Evolutionary conservation across 1,140 invertebrate species (phyloP), one percentile per base, ranked within the genome.

Genomic region (Leptinotarsa undecemlineata): DNA sequence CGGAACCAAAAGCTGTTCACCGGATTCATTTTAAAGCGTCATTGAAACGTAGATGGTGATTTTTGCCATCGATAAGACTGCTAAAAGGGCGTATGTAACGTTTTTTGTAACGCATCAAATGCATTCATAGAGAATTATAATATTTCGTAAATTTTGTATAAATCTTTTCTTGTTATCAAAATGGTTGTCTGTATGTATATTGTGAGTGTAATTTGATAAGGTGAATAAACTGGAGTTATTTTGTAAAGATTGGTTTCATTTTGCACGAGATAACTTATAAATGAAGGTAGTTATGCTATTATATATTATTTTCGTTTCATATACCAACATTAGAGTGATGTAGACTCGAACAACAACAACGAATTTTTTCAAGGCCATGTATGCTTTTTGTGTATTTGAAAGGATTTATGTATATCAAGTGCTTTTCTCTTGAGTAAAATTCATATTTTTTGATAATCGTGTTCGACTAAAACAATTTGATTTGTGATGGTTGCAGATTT

Each of bases 81-180:
- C 13, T 13, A 26, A 20, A 69, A 69, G 68, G 68, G 70, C 70
- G 70, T 63, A n/a, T 42, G n/a, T 33, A 42, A 51, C 23, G 23
- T 21, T 62, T 72, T 23, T 62, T 21, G 26, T 21, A 72, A 72
- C 69, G 75, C 75, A 77, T 78, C 74, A 78, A 78, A 77, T 78
- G 77, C 74, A 78, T 77, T 78, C 77, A 74, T 76, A 57, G 13
- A 69, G 68, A 69, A 69, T 20, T 66, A 66, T 66, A 66, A 66
- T 23, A 23, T 66, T 66, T 20, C 21, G 63, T 19, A 66, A 66
- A 33, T 23, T 23, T 23, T 66, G 63, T 66, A 21, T 17, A 57
- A 57, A 33, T 66, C 17, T 66, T 33, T 66, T 33, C 20, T 66
- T 66, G 63, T 66, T 66, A 66, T 66, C 23, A 21, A 66, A 66